phyloP scores from a whole-genome alignment of 1,140 invertebrate species.

The Drosophila yakuba region DNA sequence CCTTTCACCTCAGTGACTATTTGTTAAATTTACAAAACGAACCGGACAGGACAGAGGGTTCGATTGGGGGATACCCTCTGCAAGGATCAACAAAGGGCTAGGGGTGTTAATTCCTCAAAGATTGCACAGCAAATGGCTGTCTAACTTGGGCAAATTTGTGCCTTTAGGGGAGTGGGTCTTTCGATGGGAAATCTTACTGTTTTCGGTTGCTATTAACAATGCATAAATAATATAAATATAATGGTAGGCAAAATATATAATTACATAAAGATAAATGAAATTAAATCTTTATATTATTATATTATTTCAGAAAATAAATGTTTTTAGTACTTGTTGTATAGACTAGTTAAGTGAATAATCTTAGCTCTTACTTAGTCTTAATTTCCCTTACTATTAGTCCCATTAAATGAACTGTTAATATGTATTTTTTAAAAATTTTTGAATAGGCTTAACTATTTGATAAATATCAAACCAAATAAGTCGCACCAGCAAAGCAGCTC shows the following conservation, averaged over 20 bases:
- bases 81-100: conserved; percentile 8
- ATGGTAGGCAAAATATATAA: background rate
- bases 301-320: no score
- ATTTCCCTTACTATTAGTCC: no score
- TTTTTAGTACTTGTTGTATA: no score
- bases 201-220: no score
- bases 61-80: conserved; percentile 52
- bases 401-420: background rate
- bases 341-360: background rate
- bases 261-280: background rate
- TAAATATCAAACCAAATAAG: background rate
- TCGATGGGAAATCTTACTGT: no score
- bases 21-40: conserved; percentile 81
- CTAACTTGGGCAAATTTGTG: background rate
- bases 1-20: conserved; percentile 75
- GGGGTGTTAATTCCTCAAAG: conserved; percentile 16
- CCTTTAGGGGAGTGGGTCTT: background rate
- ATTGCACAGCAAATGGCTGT: background rate
- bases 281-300: no score
- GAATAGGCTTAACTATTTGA: background rate
- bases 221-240: no score
- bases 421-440: background rate
- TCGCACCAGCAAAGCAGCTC: background rate
- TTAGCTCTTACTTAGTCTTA: no score
- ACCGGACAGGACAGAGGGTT: conserved; percentile 27